Base-by-base conservation (phyloP, 2,888 invertebrate species). In the Machimus rusticus region DNA sequence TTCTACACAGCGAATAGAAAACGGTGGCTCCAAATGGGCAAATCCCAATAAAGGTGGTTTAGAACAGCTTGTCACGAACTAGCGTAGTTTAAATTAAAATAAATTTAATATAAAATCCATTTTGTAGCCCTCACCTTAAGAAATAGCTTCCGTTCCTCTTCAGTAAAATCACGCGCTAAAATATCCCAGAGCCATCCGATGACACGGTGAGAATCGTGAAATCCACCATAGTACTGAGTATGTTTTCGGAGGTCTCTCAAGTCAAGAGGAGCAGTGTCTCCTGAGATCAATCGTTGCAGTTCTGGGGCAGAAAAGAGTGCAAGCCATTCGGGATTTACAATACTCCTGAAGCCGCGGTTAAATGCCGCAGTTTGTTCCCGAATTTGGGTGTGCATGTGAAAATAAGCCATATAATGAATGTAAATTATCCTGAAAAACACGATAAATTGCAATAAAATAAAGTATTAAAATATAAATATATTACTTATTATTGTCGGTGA, bases 101-200 rank as follows among this genome's bases (percentile, higher is more conserved):
- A 86, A 76, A 9, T 76, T n/a, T n/a, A 19, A n/a, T 6, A 23
- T 14, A 28, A 2, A 66, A 8, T 5, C 4, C 12, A 28, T 23
- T 4, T 9, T 66, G 2, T 8, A 19, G 28, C 12, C 6, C 66
- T 82, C 91, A 97, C 97, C 95, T 99, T 99, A 6, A 99, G 94
- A 93, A 99, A 99, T 91, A 99, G 95, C 90, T 96, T 96, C 88
- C 97, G 95, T 93, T 99, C 99, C 86, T 97, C 95, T 91, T 98
- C 97, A 12, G 94, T 95, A 93, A 99, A 99, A 93, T 99, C 99
- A 90, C 97, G 96, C 90, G 98, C 97, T 89, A 99, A 94, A 90
- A 99, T 97, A 93, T 99, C 99, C 99, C 99, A 99, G 84, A 99
- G 94, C 99, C 99, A 99, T 91, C 97, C 96, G 82, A 99, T 97